These are phyloP conservation scores for Drosophila sp. DNA, from an alignment of 1,140 invertebrate species.

Conservation along the genomic window DNA sequence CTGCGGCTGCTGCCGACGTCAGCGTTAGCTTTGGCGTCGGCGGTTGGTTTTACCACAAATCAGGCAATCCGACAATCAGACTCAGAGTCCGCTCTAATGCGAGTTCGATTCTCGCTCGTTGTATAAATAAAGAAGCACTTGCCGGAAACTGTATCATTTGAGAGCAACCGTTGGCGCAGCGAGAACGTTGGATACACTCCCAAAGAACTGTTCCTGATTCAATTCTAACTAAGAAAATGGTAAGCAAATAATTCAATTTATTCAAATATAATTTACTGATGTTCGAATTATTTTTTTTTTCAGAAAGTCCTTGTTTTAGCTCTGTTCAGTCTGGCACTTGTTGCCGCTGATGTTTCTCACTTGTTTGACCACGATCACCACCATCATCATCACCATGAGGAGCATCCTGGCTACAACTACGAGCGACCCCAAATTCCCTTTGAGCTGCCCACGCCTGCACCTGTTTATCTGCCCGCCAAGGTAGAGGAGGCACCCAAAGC, in stretches of 20 bases:
- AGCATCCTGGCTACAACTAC: slow-evolving; percentile 73
- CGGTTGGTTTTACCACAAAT: slow-evolving; percentile 39
- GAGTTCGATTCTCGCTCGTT: slow-evolving; percentile 49
- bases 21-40: slow-evolving; percentile 23
- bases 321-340: slow-evolving; percentile 61
- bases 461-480: slow-evolving; percentile 55
- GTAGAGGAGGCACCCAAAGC: slow-evolving; percentile 43
- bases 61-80: slow-evolving; percentile 18
- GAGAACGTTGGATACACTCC: slow-evolving; percentile 57
- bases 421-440: slow-evolving; percentile 67
- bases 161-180: slow-evolving; percentile 56
- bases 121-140: slow-evolving; percentile 83
- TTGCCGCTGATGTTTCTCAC: slow-evolving; percentile 75
- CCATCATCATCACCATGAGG: slow-evolving; percentile 56
- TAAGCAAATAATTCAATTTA: slow-evolving; percentile 23
- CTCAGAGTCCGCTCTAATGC: slow-evolving; percentile 35
- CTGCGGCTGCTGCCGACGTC: slow-evolving; percentile 32
- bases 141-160: slow-evolving; percentile 80
- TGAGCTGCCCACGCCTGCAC: slow-evolving; percentile 60
- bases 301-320: slow-evolving; percentile 71
- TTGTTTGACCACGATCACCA: slow-evolving; percentile 58
- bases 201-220: slow-evolving; percentile 6
- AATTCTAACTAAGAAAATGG: slow-evolving; percentile 48
- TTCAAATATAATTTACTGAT: neutral
- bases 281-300: neutral